Evolutionary conservation across 2,113 vertebrate genomes (phyloP).

Genomic region (Brienomyrus longianalis): DNA sequence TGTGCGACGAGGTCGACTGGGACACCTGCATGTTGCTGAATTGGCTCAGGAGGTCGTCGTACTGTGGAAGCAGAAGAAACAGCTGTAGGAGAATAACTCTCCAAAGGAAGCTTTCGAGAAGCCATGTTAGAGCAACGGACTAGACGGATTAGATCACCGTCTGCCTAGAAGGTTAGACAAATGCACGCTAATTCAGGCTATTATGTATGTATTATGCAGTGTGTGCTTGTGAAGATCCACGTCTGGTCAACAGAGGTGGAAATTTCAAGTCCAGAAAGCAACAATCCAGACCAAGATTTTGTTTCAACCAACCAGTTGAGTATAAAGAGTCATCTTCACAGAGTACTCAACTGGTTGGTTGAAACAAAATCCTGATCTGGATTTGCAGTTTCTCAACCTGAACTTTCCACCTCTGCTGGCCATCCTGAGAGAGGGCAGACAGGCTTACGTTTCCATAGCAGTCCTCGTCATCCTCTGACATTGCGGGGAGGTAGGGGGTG

Average conservation of each 20-base stretch:
- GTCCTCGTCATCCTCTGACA: slow-evolving; percentile 98
- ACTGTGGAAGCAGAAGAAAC: slow-evolving; percentile 58
- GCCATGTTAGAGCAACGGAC: not conserved
- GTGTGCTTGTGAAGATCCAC: not conserved
- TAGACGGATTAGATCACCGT: not conserved
- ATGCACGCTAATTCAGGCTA: not conserved
- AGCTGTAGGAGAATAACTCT: not conserved
- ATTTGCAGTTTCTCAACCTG: not conserved
- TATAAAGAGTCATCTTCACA: no score
- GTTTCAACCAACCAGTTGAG: not conserved
- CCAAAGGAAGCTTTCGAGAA: not conserved
- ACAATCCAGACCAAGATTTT: not conserved
- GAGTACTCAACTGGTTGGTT: not conserved
- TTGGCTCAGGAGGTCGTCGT: slow-evolving; percentile 97
- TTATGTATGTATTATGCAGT: not conserved
- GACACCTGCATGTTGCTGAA: slow-evolving; percentile 98
- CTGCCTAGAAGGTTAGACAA: not conserved
- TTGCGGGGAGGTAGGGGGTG: slow-evolving; percentile 90
- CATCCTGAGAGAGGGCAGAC: not conserved
- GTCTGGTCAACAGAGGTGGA: not conserved
- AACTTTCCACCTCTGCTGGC: not conserved
- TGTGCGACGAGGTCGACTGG: slow-evolving; percentile 76
- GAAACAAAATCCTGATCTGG: not conserved
- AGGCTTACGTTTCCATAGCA: slow-evolving; percentile 92
- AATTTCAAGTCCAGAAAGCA: not conserved